A percentile compares a stretch with the other conserved stretches of the same genome.
phyloP scores from a whole-genome alignment of 1,140 invertebrate species.

The Tetramorium simillimum region DNA sequence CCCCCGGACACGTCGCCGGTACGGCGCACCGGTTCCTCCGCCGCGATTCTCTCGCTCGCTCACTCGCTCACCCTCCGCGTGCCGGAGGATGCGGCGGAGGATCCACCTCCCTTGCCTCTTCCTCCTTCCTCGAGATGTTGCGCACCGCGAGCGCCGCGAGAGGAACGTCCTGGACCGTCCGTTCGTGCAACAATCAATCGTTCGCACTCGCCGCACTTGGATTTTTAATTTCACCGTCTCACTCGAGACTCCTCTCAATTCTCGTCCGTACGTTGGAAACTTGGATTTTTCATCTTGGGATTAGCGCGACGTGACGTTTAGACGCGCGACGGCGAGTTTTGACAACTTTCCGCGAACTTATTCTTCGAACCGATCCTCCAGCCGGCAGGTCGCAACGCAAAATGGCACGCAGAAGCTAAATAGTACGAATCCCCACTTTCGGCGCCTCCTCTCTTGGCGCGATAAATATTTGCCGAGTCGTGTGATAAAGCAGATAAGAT shows the following conservation, averaged over 20 bases:
- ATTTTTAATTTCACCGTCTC: neutral
- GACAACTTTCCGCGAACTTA: neutral
- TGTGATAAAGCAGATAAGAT: constrained; percentile 48
- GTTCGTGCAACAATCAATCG: neutral
- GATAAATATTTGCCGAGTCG: constrained; percentile 50
- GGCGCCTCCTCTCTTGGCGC: neutral
- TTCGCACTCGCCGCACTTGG: neutral
- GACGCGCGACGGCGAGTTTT: neutral
- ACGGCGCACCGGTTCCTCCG: constrained; percentile 34
- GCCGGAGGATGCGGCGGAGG: constrained; percentile 33
- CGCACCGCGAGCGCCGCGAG: neutral
- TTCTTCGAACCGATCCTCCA: neutral
- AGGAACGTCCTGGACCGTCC: neutral
- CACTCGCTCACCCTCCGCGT: constrained; percentile 30
- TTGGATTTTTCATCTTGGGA: neutral
- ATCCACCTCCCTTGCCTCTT: constrained; percentile 7
- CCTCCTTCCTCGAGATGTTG: neutral
- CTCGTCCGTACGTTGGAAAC: neutral
- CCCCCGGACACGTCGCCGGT: neutral
- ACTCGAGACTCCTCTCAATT: neutral
- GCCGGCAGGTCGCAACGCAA: neutral
- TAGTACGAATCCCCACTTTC: neutral
- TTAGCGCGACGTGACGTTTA: neutral
- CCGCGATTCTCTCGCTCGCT: neutral
- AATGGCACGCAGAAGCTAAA: constrained; percentile 16